Evolutionary conservation across 2,888 invertebrate genomes (phyloP).

Genomic region (Lochmaea crataegi): DNA sequence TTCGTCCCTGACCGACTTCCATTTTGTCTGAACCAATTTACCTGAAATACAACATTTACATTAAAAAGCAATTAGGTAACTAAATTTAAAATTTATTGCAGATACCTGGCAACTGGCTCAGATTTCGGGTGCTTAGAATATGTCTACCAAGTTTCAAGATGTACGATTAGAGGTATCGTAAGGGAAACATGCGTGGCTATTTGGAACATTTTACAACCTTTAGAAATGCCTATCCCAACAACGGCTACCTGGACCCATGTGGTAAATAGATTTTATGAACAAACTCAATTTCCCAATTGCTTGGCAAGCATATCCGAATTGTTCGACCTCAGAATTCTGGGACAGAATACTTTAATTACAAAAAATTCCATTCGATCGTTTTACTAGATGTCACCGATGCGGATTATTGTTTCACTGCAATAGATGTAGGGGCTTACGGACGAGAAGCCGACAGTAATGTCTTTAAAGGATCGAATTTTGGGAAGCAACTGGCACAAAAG

Average conservation of each 20-base stretch:
- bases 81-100: background rate
- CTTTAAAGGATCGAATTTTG: too few relatives aligned
- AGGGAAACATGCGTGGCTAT: too few relatives aligned
- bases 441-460: too few relatives aligned
- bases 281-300: too few relatives aligned
- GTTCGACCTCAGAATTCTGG: conserved; percentile 14
- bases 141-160: background rate
- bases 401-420: too few relatives aligned
- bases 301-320: conserved; percentile 18
- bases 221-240: conserved; percentile 21
- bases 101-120: background rate
- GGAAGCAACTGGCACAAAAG: too few relatives aligned
- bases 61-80: too few relatives aligned
- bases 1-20: background rate
- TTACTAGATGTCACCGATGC: too few relatives aligned
- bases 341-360: conserved; percentile 2
- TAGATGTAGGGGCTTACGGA: too few relatives aligned
- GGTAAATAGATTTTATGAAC: too few relatives aligned
- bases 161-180: conserved; percentile 1
- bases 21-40: background rate
- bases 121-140: conserved; percentile 1
- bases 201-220: too few relatives aligned
- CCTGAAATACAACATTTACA: background rate
- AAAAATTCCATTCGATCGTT: too few relatives aligned
- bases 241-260: conserved; percentile 4